phyloP scores from a whole-genome alignment of 2,888 invertebrate genomes.

The Dasysyrphus albostriatus region DNA sequence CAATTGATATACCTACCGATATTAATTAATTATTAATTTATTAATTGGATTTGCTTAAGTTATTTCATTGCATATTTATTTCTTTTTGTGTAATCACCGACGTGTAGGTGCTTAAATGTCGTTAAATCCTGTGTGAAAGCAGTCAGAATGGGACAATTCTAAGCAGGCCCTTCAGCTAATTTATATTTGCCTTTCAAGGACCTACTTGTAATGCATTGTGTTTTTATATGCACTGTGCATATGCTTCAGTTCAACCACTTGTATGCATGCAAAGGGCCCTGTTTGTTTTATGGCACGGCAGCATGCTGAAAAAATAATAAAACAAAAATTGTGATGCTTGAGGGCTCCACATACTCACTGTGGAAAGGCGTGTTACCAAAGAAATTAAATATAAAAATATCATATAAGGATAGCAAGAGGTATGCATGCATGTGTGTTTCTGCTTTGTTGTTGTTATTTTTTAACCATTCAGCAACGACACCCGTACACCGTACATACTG shows the following conservation, averaged over 20 bases:
- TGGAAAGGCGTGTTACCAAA: constrained; percentile 67
- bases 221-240: constrained; percentile 50
- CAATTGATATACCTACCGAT: not conserved
- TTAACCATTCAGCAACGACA: not conserved
- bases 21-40: constrained; percentile 5
- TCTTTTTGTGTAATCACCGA: not conserved
- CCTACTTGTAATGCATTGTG: constrained; percentile 57
- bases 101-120: constrained; percentile 7
- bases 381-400: constrained; percentile 70
- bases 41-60: not conserved
- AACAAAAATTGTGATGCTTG: constrained; percentile 31
- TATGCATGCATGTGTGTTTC: constrained; percentile 19
- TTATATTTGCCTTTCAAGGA: constrained; percentile 66
- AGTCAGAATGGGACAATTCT: constrained; percentile 11
- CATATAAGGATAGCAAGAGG: not conserved
- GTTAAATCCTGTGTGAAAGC: constrained; percentile 16
- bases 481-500: not conserved
- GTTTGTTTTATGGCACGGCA: constrained; percentile 45
- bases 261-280: constrained; percentile 59
- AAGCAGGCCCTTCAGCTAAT: constrained; percentile 59
- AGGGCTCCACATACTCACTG: constrained; percentile 44
- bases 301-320: constrained; percentile 25
- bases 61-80: not conserved
- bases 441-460: constrained; percentile 21
- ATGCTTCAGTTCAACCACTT: constrained; percentile 72